These are phyloP conservation scores for Parapristionchus giblindavisi DNA, from an alignment of 2,888 invertebrate species.

Conservation along the genomic window DNA sequence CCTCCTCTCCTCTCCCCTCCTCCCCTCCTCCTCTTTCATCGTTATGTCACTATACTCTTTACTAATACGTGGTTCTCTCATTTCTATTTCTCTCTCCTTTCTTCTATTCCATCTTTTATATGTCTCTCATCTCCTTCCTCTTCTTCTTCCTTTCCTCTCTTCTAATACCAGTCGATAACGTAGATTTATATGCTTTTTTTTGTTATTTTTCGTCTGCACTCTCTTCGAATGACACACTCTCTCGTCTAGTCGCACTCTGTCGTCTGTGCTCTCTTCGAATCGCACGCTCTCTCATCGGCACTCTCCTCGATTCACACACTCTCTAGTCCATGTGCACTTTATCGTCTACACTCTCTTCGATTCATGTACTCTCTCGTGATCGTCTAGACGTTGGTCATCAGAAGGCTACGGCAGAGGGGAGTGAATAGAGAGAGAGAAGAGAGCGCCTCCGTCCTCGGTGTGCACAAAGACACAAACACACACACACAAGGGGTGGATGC, in stretches of 20 bases:
- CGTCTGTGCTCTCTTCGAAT: not conserved
- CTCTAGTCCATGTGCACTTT: not conserved
- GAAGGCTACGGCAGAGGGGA: not conserved
- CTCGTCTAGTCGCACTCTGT: not conserved
- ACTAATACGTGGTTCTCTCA: slow-evolving; percentile 36
- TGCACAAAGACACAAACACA: slow-evolving; percentile 28
- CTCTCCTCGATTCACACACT: not conserved
- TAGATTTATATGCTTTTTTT: not conserved
- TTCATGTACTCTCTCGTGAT: not conserved
- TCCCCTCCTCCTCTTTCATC: not conserved
- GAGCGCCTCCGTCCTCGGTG: not conserved
- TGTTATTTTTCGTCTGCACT: not conserved
- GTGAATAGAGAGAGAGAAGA: not conserved
- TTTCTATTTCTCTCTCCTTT: not conserved
- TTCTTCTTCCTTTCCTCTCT: slow-evolving; percentile 32
- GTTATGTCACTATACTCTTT: not conserved
- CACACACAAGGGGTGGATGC: slow-evolving; percentile 31
- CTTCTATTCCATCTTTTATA: slow-evolving; percentile 28
- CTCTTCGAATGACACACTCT: slow-evolving; percentile 2
- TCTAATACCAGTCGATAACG: slow-evolving; percentile 7
- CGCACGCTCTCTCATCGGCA: not conserved
- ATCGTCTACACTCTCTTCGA: not conserved
- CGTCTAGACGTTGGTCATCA: not conserved
- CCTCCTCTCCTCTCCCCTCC: not conserved
- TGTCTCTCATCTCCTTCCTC: slow-evolving; percentile 42